Conservation (phyloP, 2,888 invertebrate species). For the Andricus curvator region DNA sequence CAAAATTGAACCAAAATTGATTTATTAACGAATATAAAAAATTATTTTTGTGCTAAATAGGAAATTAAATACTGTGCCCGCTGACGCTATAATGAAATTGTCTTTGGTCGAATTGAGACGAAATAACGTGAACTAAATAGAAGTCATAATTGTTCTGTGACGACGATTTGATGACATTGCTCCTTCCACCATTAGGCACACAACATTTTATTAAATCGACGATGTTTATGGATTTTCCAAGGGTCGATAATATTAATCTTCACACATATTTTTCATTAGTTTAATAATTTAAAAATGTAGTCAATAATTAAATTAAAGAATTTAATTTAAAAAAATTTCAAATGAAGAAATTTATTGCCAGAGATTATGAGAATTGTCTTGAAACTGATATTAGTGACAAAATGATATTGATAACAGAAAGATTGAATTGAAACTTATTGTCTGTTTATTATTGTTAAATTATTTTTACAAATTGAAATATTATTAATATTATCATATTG, state of each 20-base stretch:
- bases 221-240: not conserved
- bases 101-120: not conserved
- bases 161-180: not conserved
- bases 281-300: not conserved
- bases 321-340: too few species aligned
- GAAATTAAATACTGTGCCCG: not conserved
- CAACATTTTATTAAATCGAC: not conserved
- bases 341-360: too few species aligned
- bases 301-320: not conserved
- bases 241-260: not conserved
- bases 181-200: not conserved
- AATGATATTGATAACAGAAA: not conserved
- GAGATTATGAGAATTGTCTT: too few species aligned
- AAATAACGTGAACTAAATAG: not conserved
- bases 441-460: not conserved
- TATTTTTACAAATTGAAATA: not conserved
- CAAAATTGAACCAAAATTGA: not conserved
- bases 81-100: not conserved
- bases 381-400: not conserved
- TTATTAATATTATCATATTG: too few species aligned
- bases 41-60: not conserved
- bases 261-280: rapidly evolving
- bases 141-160: not conserved
- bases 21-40: not conserved
- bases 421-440: not conserved